Evolutionary conservation across 1,140 invertebrate genomes (phyloP).

Genomic region (Nasonia longicornis): DNA sequence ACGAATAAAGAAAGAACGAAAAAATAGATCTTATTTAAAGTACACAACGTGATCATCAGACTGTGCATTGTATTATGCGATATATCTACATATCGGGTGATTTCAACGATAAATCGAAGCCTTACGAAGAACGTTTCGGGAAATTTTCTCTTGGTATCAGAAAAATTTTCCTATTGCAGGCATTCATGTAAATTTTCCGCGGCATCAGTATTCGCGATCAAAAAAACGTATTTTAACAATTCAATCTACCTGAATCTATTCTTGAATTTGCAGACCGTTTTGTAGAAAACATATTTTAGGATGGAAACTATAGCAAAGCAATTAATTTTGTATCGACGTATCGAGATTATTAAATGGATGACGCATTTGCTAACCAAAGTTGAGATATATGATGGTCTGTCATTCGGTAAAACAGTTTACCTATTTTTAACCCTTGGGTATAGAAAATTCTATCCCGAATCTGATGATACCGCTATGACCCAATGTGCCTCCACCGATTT

Average conservation of each 20-base stretch:
- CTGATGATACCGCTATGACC: neutral
- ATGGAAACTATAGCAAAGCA: neutral
- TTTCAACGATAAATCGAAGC: slow-evolving; percentile 10
- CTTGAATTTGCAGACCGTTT: too few species aligned
- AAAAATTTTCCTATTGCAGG: neutral
- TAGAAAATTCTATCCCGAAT: neutral
- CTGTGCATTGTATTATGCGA: slow-evolving; percentile 32
- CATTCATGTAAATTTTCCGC: neutral
- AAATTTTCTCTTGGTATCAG: neutral
- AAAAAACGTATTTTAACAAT: neutral
- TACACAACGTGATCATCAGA: slow-evolving; percentile 31
- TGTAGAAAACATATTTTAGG: too few species aligned
- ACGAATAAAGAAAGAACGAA: neutral
- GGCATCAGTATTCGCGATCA: neutral
- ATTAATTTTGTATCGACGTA: neutral
- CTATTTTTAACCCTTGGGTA: neutral
- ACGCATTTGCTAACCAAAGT: neutral
- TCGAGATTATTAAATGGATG: neutral
- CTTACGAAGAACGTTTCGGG: neutral
- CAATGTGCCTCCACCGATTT: neutral
- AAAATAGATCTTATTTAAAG: slow-evolving; percentile 8
- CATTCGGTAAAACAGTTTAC: neutral
- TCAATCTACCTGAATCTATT: neutral
- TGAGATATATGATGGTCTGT: neutral
- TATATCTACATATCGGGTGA: slow-evolving; percentile 20